Conservation (phyloP, 1,140 invertebrate species). For the Ooceraea biroi region DNA sequence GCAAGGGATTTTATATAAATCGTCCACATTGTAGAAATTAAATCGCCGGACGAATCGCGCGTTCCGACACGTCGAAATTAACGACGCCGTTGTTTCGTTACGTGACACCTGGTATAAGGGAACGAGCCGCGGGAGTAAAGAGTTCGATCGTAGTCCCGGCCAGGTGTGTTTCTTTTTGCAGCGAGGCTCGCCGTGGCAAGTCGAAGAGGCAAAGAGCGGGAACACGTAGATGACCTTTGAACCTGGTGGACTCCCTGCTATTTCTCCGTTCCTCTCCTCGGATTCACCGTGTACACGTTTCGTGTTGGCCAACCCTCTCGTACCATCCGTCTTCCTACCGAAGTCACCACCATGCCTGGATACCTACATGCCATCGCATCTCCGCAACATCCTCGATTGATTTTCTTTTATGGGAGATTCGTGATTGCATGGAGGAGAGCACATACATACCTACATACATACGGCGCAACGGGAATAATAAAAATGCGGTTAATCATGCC, state of each 20-base stretch:
- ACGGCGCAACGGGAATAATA: slow-evolving; percentile 30
- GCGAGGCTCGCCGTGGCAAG: slow-evolving; percentile 48
- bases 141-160: slow-evolving; percentile 74
- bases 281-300: slow-evolving; percentile 46
- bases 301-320: slow-evolving; percentile 53
- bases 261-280: slow-evolving; percentile 58
- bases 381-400: slow-evolving; percentile 65
- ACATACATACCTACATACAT: too few relatives aligned
- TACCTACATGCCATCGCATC: slow-evolving; percentile 67
- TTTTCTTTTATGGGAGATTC: slow-evolving; percentile 65
- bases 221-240: slow-evolving; percentile 80
- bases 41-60: neutral
- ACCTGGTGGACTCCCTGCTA: slow-evolving; percentile 74
- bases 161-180: slow-evolving; percentile 77
- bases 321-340: slow-evolving; percentile 71
- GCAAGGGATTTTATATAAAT: slow-evolving; percentile 3
- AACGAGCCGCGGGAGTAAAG: slow-evolving; percentile 75
- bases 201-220: slow-evolving; percentile 73
- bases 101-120: slow-evolving; percentile 62
- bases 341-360: slow-evolving; percentile 49
- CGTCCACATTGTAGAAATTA: neutral
- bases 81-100: slow-evolving; percentile 48
- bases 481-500: slow-evolving; percentile 41
- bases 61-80: slow-evolving; percentile 15
- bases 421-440: slow-evolving; percentile 33